Evolutionary conservation across 23 tunicate species (phyloP), one percentile per base, ranked within the genome.

Genomic region (Trididemnum miniatum): DNA sequence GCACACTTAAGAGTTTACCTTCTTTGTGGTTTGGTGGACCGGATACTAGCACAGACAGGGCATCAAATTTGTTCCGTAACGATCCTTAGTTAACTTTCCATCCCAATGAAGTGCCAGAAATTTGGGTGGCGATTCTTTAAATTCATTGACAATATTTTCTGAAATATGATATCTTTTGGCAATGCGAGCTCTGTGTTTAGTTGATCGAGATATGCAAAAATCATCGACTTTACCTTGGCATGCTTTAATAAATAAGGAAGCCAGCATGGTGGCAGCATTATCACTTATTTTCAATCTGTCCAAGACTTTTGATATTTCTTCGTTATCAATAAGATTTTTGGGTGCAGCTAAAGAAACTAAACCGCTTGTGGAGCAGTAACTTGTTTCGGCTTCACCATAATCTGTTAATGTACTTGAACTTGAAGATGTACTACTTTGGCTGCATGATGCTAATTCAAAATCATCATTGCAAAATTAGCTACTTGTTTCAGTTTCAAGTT

Each of bases 51-150:
- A 62, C 69, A 20, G 27, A 62, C 20, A 49, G 28, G 27, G 69
- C 69, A 4, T 62, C 28, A 23, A 18, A 23, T 23, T 62, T 62
- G 23, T 62, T 62, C n/a, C n/a, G n/a, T n/a, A n/a, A n/a, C n/a
- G n/a, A n/a, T n/a, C n/a, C n/a, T n/a, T n/a, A n/a, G n/a, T n/a
- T n/a, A n/a, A 23, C n/a, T n/a, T n/a, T n/a, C n/a, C n/a, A n/a
- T n/a, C n/a, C n/a, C n/a, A n/a, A n/a, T n/a, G n/a, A n/a, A 62
- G 69, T 15, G 69, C 69, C 69, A 62, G 69, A 62, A 18, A 18
- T 23, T 62, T 20, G 4, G 28, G 23, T 62, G 69, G 27, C 20
- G 24, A 27, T 62, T 62, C 69, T n/a, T 4, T 62, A 23, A 18
- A 62, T 62, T 62, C 28, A 20, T 62, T 23, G 7, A 62, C 4